Base-by-base conservation (phyloP, 2,888 invertebrate species). In the Eurois occulta region DNA sequence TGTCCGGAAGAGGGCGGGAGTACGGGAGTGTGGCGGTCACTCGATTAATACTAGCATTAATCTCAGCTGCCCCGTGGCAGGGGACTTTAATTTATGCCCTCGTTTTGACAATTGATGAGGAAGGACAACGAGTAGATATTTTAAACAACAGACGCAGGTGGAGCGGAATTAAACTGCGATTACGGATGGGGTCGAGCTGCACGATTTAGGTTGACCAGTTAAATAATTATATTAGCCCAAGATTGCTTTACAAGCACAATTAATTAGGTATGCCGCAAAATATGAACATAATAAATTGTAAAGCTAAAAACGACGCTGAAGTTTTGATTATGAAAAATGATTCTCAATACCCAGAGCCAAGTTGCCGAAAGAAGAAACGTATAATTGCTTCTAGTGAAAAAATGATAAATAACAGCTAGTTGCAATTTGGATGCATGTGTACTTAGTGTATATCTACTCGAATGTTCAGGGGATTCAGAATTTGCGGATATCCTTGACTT, bases 11-110 rank as follows among this genome's bases (percentile, higher is more conserved):
- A 82, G 75, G 80, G 86, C 74, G 85, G 73, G 87, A 90, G 82
- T 91, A 93, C 89, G 90, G 93, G 68, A 85, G 75, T 78, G 94
- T 89, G 90, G 93, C 91, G 96, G 95, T 96, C 96, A 96, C 94
- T 95, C 96, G 96, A 96, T 96, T 96, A 96, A 96, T 96, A 94
- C 95, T 91, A 92, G 92, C 96, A 96, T 96, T 96, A 96, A 96
- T 96, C 96, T 95, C 93, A 88, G 89, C 91, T 90, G 91, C 91
- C 93, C 91, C 88, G 86, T 83, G 86, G 90, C 90, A 90, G 93
- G 94, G 94, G 92, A 90, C 91, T 91, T 90, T 94, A 96, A 96
- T 96, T 96, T 96, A 96, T 96, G 92, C 93, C 93, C 92, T 94
- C 94, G 93, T 96, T 96, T 92, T 94, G 93, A 94, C 95, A 95